These are phyloP conservation scores for Alca torda DNA, from an alignment of 2,797 vertebrate species.

Conservation along the genomic window DNA sequence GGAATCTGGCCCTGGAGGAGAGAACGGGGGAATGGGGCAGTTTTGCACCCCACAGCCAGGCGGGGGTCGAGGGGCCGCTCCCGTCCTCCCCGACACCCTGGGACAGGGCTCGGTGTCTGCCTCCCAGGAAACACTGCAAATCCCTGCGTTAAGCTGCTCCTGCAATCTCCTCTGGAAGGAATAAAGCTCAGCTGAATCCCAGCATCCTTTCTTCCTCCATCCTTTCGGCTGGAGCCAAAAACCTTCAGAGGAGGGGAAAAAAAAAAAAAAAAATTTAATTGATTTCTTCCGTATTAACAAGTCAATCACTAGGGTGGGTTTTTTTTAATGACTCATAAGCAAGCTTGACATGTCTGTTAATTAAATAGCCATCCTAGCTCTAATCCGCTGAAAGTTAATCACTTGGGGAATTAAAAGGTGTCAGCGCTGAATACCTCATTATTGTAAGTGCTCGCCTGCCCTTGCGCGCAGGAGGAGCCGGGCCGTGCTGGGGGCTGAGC, in stretches of 20 bases:
- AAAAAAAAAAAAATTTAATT: constrained; percentile 60
- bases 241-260: constrained; percentile 42
- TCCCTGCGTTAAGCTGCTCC: not conserved
- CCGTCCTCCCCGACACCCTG: not conserved
- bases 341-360: constrained; percentile 78
- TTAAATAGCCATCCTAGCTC: constrained; percentile 77
- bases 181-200: not conserved
- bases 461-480: not conserved
- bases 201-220: not conserved
- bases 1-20: not conserved
- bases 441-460: not conserved
- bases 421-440: constrained; percentile 56
- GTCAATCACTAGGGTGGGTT: constrained; percentile 69
- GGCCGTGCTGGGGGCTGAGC: not conserved
- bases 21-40: not conserved
- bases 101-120: not conserved
- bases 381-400: constrained; percentile 77
- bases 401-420: constrained; percentile 72
- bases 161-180: not conserved
- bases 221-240: not conserved
- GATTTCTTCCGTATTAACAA: constrained; percentile 74
- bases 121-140: not conserved
- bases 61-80: rapidly evolving
- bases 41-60: not conserved
- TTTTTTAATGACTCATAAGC: constrained; percentile 73